Evolutionary conservation across 1,140 invertebrate species (phyloP).

Genomic region (Diachasma alloeum): DNA sequence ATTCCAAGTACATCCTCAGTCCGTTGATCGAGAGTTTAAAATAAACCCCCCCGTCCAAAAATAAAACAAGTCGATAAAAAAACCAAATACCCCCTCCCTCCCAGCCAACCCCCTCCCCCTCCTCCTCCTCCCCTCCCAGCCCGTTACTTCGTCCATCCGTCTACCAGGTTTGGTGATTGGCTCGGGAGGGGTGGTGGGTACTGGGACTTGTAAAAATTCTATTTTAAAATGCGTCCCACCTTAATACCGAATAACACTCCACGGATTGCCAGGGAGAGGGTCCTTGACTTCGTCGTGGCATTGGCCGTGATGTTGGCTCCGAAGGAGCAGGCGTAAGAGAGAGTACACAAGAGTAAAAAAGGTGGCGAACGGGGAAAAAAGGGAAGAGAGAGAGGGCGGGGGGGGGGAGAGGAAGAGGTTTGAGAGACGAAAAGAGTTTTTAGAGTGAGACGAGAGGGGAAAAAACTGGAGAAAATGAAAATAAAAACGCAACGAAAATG

Average conservation of each 20-base stretch:
- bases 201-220: slow-evolving; percentile 19
- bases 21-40: not conserved
- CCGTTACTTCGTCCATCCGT: not conserved
- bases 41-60: not conserved
- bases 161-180: not conserved
- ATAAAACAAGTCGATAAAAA: not conserved
- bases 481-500: not conserved
- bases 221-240: slow-evolving; percentile 23
- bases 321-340: slow-evolving; percentile 5
- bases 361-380: not conserved
- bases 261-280: slow-evolving; percentile 23
- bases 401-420: not conserved
- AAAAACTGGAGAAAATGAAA: not conserved
- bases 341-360: slow-evolving; percentile 1
- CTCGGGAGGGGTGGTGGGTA: not conserved
- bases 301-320: slow-evolving; percentile 26
- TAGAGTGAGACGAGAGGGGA: not conserved
- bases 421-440: not conserved
- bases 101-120: not conserved
- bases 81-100: not conserved
- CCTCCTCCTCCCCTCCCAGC: not conserved
- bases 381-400: not conserved
- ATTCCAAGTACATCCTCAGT: not conserved
- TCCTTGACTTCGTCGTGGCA: slow-evolving; percentile 22
- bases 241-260: slow-evolving; percentile 31